phyloP scores from a whole-genome alignment of 2,797 vertebrate genomes.

The Chelmon rostratus region DNA sequence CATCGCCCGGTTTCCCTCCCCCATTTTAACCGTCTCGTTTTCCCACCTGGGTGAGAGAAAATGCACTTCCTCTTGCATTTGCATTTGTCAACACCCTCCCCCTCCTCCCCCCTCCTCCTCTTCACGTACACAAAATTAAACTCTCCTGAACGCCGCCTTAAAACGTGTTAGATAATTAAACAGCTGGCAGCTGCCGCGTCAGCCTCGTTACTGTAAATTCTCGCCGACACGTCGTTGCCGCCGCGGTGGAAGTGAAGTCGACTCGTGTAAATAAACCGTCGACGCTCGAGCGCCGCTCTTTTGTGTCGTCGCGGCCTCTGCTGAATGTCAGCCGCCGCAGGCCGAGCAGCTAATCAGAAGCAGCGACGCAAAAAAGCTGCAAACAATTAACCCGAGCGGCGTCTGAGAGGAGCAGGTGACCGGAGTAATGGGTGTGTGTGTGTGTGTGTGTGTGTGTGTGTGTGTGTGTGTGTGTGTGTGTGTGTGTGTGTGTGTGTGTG shows the following conservation, averaged over 20 bases:
- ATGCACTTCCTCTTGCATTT: slow-evolving; percentile 32
- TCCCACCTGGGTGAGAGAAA: slow-evolving; percentile 15
- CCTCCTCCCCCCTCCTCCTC: no score
- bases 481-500: slow-evolving; percentile 19
- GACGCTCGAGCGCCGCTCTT: slow-evolving; percentile 25
- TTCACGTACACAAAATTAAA: slow-evolving; percentile 42
- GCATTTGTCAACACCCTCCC: slow-evolving; percentile 47
- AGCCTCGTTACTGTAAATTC: slow-evolving; percentile 47
- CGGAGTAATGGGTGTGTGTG: slow-evolving; percentile 33
- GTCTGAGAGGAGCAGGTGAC: slow-evolving; percentile 67
- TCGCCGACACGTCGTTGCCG: slow-evolving; percentile 11
- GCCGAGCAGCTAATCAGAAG: slow-evolving; percentile 26
- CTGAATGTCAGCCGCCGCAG: slow-evolving; percentile 21
- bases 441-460: slow-evolving; percentile 29
- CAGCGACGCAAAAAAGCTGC: slow-evolving; percentile 34
- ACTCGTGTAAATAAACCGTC: slow-evolving; percentile 50
- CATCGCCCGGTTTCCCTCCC: not conserved
- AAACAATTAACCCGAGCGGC: slow-evolving; percentile 59
- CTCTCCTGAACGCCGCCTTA: slow-evolving; percentile 25
- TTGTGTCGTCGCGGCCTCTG: slow-evolving; percentile 28
- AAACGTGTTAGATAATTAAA: slow-evolving; percentile 57
- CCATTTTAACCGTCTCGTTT: slow-evolving; percentile 7
- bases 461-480: slow-evolving; percentile 24
- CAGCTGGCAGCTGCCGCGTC: slow-evolving; percentile 21
- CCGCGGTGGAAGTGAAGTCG: slow-evolving; percentile 5